Base-by-base conservation (phyloP, 2,797 vertebrate genomes). In the Spondyliosoma cantharus region DNA sequence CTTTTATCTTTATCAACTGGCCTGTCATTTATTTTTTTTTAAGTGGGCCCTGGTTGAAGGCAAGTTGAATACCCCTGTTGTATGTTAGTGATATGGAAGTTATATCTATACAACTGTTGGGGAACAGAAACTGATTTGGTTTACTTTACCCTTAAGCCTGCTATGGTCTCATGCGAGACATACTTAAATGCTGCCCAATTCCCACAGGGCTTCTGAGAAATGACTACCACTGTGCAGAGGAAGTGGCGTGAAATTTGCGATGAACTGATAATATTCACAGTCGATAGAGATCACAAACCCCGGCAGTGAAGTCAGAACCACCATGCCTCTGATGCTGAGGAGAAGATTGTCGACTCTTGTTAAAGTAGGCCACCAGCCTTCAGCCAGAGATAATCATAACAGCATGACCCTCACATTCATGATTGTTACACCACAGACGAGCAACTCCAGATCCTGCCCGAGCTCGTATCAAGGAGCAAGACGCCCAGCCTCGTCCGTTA, bases 301-400 rank as follows among this genome's bases (percentile, higher is more conserved):
- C 54, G 14, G 42, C n/a, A 27, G 1, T 62, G 70, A 5, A 59
- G 72, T 79, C 68, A 43, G 63, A 71, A 84, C 74, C 25, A 1
- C 25, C 8, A 3, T 16, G 19, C 56, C 32, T 63, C 25, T 62
- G 17, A 32, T 72, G n/a, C 17, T 50, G 56, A 74, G 20, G 61
- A 64, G n/a, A 60, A 29, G 8, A 45, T 16, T 46, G 17, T 17
- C 6, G 19, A 58, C 45, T 43, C 46, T 59, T 76, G 32, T 61
- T 24, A 74, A 72, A 81, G 69, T 52, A 73, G 76, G 53, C 72
- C 66, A 63, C 16, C 50, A 57, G 52, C 49, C 19, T 48, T 58
- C 29, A 9, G 24, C 71, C 68, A 74, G 76, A 82, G 81, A 89
- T 85, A 88, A 86, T 86, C 43, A 74, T 2, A 56, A 56, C 20